A percentile compares a stretch with the other conserved stretches of the same genome.
These are phyloP conservation scores for Calameuta filiformis DNA, from an alignment of 2,888 invertebrate species.

Conservation along the genomic window DNA sequence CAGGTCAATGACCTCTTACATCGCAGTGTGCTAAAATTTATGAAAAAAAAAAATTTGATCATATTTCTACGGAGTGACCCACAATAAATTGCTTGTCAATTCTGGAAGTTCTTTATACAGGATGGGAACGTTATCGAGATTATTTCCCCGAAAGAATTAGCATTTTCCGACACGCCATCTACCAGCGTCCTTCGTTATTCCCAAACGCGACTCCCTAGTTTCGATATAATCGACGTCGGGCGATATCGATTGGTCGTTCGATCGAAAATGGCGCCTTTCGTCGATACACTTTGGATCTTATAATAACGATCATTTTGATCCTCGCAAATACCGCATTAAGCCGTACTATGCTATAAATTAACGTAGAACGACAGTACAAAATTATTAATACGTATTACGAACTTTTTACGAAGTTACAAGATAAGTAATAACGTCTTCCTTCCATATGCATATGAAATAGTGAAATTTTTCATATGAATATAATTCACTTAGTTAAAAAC, in stretches of 20 bases:
- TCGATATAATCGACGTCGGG: neutral
- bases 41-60: neutral
- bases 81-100: neutral
- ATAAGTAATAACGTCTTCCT: neutral
- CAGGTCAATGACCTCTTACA: neutral
- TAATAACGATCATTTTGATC: neutral
- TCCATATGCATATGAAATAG: constrained; percentile 18
- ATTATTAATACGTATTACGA: neutral
- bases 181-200: constrained; percentile 1
- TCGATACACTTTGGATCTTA: neutral
- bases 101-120: neutral
- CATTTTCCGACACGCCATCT: constrained; percentile 34
- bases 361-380: neutral
- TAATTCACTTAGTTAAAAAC: neutral
- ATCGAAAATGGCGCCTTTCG: neutral
- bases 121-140: constrained; percentile 24
- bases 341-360: neutral
- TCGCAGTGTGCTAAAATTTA: neutral
- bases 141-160: constrained; percentile 38
- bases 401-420: neutral
- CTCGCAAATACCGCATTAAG: neutral
- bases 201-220: neutral
- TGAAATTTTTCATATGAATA: constrained; percentile 4
- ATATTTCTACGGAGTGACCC: neutral
- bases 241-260: neutral